Conservation (phyloP, 1,140 invertebrate genomes). For the Saccostrea cuccullata region DNA sequence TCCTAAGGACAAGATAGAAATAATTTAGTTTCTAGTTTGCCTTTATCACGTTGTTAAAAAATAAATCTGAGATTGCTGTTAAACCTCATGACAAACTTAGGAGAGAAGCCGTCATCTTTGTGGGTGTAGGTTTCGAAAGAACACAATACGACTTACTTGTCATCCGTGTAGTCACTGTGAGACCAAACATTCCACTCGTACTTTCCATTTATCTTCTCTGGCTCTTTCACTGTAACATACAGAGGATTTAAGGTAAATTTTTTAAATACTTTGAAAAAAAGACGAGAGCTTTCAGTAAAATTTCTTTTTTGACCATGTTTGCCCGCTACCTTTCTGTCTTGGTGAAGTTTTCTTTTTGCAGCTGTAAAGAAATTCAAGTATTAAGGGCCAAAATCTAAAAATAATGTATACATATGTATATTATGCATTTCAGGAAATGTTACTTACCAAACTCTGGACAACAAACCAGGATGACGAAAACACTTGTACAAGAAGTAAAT, state of each 20-base stretch:
- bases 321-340: neutral
- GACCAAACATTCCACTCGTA: conserved; percentile 23
- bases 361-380: neutral
- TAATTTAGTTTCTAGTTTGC: neutral
- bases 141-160: neutral
- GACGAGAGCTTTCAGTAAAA: neutral
- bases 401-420: neutral
- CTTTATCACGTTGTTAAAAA: neutral
- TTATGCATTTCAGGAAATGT: no score
- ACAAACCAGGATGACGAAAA: neutral
- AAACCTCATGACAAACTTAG: no score
- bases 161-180: neutral
- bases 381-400: neutral
- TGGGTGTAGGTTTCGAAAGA: no score
- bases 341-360: conserved; percentile 7
- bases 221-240: neutral
- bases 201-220: neutral
- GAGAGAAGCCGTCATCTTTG: no score
- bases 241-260: neutral
- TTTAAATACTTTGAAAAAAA: neutral
- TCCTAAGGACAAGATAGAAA: neutral
- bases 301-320: neutral
- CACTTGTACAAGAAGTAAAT: conserved; percentile 22
- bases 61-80: neutral
- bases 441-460: neutral